Evolutionary conservation across 1,140 invertebrate genomes (phyloP).

Genomic region (Bathynomus jamesi): DNA sequence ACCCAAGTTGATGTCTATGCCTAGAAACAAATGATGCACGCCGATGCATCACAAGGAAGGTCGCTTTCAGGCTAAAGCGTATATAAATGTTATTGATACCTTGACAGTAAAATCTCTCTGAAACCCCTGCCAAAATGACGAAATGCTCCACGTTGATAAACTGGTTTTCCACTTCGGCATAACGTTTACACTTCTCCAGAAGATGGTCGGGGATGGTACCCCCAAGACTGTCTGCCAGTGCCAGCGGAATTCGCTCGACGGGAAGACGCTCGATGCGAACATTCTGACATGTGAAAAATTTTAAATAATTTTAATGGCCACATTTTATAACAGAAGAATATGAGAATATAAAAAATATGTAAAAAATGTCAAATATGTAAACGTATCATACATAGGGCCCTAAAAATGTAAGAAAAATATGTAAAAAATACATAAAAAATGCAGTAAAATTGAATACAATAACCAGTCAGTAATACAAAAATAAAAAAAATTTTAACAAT

Average conservation of each 20-base stretch:
- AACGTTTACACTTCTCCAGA: neutral
- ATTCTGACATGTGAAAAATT: neutral
- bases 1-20: too few species aligned
- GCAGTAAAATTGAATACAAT: too few species aligned
- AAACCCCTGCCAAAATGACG: neutral
- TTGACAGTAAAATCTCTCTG: neutral
- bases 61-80: too few species aligned
- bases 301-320: neutral
- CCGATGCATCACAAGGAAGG: too few species aligned
- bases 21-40: too few species aligned
- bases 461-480: too few species aligned
- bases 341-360: neutral
- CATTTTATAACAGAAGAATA: neutral
- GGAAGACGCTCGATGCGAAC: neutral
- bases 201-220: neutral
- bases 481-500: too few species aligned
- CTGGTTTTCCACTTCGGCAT: neutral
- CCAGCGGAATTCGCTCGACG: neutral
- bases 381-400: neutral
- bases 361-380: neutral
- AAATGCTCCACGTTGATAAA: neutral
- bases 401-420: too few species aligned
- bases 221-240: neutral
- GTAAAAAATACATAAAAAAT: too few species aligned
- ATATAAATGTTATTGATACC: neutral